Evolutionary conservation across 2,113 vertebrate genomes (phyloP).

Genomic region (Campylomormyrus tamandua): DNA sequence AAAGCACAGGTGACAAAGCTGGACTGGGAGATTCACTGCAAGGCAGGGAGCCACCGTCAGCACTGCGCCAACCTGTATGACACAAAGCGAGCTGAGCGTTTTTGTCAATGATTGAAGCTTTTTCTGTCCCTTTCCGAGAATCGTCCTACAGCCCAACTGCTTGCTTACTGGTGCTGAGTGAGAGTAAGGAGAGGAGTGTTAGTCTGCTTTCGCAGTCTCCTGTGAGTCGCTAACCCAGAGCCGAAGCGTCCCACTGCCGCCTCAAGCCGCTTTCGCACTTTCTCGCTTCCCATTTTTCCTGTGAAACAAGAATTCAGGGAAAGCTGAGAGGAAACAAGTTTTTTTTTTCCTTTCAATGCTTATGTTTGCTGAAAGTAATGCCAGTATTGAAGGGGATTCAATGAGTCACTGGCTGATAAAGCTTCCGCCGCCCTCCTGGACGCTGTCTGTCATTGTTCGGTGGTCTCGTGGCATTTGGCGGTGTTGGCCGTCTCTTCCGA

Average conservation of each 20-base stretch:
- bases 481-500: neutral
- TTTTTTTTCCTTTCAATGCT: neutral
- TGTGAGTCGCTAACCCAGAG: neutral
- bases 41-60: neutral
- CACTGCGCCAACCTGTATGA: neutral
- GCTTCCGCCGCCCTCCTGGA: neutral
- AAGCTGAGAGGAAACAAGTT: conserved; percentile 9
- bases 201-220: conserved; percentile 1
- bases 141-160: neutral
- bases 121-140: neutral
- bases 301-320: conserved; percentile 2
- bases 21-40: neutral
- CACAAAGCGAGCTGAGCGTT: neutral
- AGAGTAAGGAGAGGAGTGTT: neutral
- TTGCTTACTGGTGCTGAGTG: neutral
- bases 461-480: neutral
- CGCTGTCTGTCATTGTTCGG: neutral
- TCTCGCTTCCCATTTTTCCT: neutral
- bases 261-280: neutral
- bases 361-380: conserved; percentile 6
- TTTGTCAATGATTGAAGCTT: conserved; percentile 4
- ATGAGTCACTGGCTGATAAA: conserved; percentile 9
- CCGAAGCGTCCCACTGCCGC: neutral
- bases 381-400: conserved; percentile 3
- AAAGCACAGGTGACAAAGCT: neutral